These are phyloP conservation scores for Ips typographus DNA, from an alignment of 1,140 invertebrate species.

Conservation along the genomic window DNA sequence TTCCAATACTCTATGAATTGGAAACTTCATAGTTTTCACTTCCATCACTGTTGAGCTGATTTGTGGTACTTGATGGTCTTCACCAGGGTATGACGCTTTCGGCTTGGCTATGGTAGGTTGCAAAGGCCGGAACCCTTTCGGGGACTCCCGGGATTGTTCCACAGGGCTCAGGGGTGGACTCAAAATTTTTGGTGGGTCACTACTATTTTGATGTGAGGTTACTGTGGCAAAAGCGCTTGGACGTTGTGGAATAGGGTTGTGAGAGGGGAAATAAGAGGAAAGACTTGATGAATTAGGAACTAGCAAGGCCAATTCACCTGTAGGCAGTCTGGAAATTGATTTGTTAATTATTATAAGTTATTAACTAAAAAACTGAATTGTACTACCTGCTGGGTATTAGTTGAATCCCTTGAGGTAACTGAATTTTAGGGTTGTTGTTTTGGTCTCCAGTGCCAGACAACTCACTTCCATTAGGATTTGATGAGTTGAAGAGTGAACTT, in stretches of 20 bases:
- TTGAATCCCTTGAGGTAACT: constrained; percentile 58
- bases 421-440: constrained; percentile 46
- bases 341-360: constrained; percentile 2
- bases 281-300: constrained; percentile 55
- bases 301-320: constrained; percentile 64
- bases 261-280: constrained; percentile 41
- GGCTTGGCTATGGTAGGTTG: constrained; percentile 19
- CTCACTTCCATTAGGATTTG: constrained; percentile 25
- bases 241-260: constrained; percentile 25
- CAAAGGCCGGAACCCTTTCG: constrained; percentile 43
- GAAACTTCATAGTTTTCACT: constrained; percentile 45
- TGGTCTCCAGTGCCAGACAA: constrained; percentile 37
- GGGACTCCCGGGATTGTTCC: constrained; percentile 29
- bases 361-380: background rate
- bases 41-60: constrained; percentile 43
- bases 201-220: constrained; percentile 36
- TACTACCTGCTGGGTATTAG: constrained; percentile 61
- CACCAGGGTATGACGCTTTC: constrained; percentile 26
- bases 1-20: constrained; percentile 39
- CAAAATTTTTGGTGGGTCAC: constrained; percentile 29
- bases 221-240: constrained; percentile 50
- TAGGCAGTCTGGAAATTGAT: constrained; percentile 52
- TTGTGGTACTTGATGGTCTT: constrained; percentile 45
- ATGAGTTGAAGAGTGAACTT: constrained; percentile 16
- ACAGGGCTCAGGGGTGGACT: constrained; percentile 47